Percentiles rank a stretch among this genome's conserved stretches.
Conservation (phyloP, 2,888 invertebrate species). For the Cryptosula pallasiana region DNA sequence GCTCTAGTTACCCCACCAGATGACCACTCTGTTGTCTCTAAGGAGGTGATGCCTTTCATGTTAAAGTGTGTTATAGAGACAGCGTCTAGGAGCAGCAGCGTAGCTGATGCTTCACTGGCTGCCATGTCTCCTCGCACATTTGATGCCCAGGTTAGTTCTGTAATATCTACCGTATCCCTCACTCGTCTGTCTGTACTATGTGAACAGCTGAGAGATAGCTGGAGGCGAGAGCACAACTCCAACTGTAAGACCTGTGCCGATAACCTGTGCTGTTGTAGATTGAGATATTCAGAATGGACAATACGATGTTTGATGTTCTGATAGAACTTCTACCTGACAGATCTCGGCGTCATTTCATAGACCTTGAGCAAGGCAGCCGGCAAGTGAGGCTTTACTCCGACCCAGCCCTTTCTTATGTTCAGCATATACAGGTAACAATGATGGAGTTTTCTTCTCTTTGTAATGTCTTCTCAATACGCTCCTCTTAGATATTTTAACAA, state of each 20-base stretch:
- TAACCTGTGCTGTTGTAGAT: background rate
- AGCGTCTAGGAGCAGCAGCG: too few relatives aligned
- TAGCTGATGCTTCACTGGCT: too few relatives aligned
- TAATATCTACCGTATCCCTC: too few relatives aligned
- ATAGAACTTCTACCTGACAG: background rate
- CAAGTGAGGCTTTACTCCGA: background rate
- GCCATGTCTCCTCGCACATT: too few relatives aligned
- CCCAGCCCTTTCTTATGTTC: background rate
- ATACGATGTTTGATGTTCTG: background rate
- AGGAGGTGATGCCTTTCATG: slow-evolving; percentile 9
- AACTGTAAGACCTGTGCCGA: too few relatives aligned
- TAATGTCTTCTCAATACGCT: too few relatives aligned
- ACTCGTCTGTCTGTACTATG: too few relatives aligned
- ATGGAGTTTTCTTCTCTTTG: too few relatives aligned
- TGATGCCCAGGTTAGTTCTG: too few relatives aligned
- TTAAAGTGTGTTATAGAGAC: background rate
- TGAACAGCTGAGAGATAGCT: too few relatives aligned
- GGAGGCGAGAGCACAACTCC: too few relatives aligned
- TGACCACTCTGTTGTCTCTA: background rate
- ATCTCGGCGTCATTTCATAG: background rate
- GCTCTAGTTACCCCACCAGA: background rate
- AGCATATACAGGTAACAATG: slow-evolving; percentile 21
- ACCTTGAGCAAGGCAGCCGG: background rate
- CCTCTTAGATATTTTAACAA: too few relatives aligned
- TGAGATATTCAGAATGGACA: background rate